Conservation (phyloP, 2,888 invertebrate species). For the Drosophila kanekoi region DNA sequence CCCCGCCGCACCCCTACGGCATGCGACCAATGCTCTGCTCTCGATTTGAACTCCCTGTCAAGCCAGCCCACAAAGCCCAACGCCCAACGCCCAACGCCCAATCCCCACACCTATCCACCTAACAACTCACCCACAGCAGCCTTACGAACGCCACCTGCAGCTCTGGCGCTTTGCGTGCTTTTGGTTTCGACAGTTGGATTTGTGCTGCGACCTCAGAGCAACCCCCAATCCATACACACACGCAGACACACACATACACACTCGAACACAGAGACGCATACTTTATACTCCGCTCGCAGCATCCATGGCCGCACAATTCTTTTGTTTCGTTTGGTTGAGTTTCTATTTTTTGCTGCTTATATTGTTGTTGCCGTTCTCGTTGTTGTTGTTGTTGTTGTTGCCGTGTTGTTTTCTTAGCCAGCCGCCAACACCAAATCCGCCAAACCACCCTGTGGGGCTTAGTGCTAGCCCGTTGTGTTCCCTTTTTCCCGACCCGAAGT, state of each 20-base stretch:
- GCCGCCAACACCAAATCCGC: constrained; percentile 76
- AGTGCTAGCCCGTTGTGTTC: constrained; percentile 30
- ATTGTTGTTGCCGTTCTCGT: not conserved
- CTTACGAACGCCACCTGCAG: constrained; percentile 79
- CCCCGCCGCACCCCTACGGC: not conserved
- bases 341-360: constrained; percentile 47
- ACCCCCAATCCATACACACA: constrained; percentile 48
- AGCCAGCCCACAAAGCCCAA: constrained; percentile 32
- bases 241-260: constrained; percentile 14
- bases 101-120: not conserved
- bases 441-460: constrained; percentile 72
- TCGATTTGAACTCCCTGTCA: constrained; percentile 50
- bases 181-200: constrained; percentile 83
- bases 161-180: constrained; percentile 77
- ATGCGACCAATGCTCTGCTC: constrained; percentile 21
- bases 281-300: constrained; percentile 32
- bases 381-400: constrained; percentile 23
- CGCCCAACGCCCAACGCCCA: not conserved
- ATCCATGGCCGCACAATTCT: constrained; percentile 60
- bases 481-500: not conserved
- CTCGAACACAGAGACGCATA: not conserved
- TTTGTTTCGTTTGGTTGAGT: constrained; percentile 68
- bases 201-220: constrained; percentile 74
- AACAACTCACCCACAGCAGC: constrained; percentile 22
- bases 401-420: constrained; percentile 77